phyloP scores from a whole-genome alignment of 2,888 invertebrate genomes.

The Scaptomyza caliginosa region DNA sequence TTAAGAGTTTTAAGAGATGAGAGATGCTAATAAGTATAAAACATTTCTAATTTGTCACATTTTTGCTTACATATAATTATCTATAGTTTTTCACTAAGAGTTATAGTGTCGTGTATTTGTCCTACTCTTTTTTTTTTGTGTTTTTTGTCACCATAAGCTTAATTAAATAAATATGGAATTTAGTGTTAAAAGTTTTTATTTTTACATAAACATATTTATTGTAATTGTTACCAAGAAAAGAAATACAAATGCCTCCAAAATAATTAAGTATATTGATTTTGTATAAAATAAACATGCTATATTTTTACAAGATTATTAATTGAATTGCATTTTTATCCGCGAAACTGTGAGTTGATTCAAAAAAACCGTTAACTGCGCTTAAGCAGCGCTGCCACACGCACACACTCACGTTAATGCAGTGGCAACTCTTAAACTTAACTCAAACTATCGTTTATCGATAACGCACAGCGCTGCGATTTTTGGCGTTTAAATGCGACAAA shows the following conservation, averaged over 20 bases:
- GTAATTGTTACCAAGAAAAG: constrained; percentile 42
- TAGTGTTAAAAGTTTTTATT: constrained; percentile 16
- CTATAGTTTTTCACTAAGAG: constrained; percentile 17
- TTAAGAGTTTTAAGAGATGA: constrained; percentile 29
- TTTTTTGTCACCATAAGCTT: constrained; percentile 21
- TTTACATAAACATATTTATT: constrained; percentile 12
- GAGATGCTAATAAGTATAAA: constrained; percentile 52
- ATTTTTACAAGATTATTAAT: constrained; percentile 60
- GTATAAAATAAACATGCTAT: constrained; percentile 54
- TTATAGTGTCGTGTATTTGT: constrained; percentile 9
- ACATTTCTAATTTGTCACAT: constrained; percentile 8
- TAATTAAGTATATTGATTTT: constrained; percentile 38
- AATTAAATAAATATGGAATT: constrained; percentile 8
- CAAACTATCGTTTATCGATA: constrained; percentile 38
- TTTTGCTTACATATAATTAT: constrained; percentile 1
- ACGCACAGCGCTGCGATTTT: not conserved
- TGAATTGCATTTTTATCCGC: not conserved
- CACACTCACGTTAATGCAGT: constrained; percentile 1
- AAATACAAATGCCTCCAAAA: constrained; percentile 54
- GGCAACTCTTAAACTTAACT: constrained; percentile 36
- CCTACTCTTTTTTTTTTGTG: constrained; percentile 6
- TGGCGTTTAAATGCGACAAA: not conserved
- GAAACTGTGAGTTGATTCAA: not conserved
- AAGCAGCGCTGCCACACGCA: constrained; percentile 16
- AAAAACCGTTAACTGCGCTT: not conserved